Evolutionary conservation across 2,888 invertebrate species (phyloP).

Genomic region (Phyllotreta cruciferae): DNA sequence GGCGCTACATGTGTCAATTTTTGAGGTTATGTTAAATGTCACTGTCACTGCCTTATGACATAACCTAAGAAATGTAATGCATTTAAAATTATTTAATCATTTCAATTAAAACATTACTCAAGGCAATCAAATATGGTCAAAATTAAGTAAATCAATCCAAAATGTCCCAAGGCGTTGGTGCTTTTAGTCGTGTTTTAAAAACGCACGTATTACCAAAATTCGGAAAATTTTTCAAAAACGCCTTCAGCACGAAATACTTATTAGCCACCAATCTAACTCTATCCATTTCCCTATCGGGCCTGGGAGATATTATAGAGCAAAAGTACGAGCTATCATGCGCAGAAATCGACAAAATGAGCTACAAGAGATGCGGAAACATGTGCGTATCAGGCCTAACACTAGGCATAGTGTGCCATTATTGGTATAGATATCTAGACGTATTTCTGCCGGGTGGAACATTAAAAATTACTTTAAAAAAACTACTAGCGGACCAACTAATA

Average conservation of each 20-base stretch:
- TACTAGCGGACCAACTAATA: slow-evolving; percentile 81
- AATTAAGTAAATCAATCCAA: background rate
- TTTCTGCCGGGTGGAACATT: slow-evolving; percentile 74
- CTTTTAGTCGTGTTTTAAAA: background rate
- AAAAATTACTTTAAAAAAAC: slow-evolving; percentile 74
- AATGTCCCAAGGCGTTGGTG: slow-evolving; percentile 3
- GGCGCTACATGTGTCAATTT: no score
- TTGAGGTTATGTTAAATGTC: no score
- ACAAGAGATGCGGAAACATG: slow-evolving; percentile 75
- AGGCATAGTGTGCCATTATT: slow-evolving; percentile 83
- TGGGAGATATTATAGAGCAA: slow-evolving; percentile 84
- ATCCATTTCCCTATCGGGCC: slow-evolving; percentile 76
- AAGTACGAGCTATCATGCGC: slow-evolving; percentile 72
- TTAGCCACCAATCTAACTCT: slow-evolving; percentile 81
- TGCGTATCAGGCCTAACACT: slow-evolving; percentile 77
- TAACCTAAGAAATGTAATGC: no score
- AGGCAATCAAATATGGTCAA: no score
- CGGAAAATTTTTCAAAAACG: slow-evolving; percentile 46
- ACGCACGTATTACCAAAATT: slow-evolving; percentile 13
- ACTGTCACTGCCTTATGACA: no score
- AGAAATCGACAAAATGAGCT: slow-evolving; percentile 66
- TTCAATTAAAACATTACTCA: no score
- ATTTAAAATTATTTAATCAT: no score
- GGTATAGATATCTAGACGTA: slow-evolving; percentile 82
- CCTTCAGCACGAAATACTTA: slow-evolving; percentile 72